Conservation (phyloP, 2,888 invertebrate species). For the Spatulosminthurus flaviceps region DNA sequence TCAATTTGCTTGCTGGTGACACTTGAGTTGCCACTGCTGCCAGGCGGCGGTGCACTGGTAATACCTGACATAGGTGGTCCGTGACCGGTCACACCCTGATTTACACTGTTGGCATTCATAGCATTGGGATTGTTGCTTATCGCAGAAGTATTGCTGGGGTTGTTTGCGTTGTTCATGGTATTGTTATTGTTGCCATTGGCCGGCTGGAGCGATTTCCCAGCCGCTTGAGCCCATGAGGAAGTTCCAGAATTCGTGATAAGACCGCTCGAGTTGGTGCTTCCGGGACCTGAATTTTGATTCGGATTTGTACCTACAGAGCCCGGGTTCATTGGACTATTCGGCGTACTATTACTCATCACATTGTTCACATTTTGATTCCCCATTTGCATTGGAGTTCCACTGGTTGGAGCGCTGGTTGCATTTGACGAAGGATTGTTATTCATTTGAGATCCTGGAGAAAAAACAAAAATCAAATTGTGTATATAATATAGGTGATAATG, state of each 20-base stretch:
- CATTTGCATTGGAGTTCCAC: slow-evolving; percentile 63
- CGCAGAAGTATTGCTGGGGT: slow-evolving; percentile 65
- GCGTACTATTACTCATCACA: slow-evolving; percentile 59
- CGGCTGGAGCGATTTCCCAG: slow-evolving; percentile 68
- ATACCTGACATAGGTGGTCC: slow-evolving; percentile 32
- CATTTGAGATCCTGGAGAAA: slow-evolving; percentile 62
- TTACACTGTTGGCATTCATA: slow-evolving; percentile 30
- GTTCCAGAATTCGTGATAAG: slow-evolving; percentile 60
- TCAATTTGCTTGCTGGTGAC: slow-evolving; percentile 82
- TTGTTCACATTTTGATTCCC: slow-evolving; percentile 60
- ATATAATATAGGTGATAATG: too few species aligned
- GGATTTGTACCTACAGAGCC: slow-evolving; percentile 56
- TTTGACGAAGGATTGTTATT: slow-evolving; percentile 63
- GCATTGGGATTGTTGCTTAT: slow-evolving; percentile 52
- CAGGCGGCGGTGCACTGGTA: slow-evolving; percentile 44
- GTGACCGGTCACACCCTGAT: slow-evolving; percentile 33
- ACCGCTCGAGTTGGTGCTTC: slow-evolving; percentile 58
- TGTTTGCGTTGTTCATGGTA: slow-evolving; percentile 70
- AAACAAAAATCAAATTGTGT: neutral
- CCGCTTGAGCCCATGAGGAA: slow-evolving; percentile 70
- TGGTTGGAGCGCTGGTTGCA: slow-evolving; percentile 61
- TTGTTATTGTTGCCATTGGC: slow-evolving; percentile 67
- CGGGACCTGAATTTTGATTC: slow-evolving; percentile 55
- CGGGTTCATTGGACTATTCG: slow-evolving; percentile 51
- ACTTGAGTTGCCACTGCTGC: slow-evolving; percentile 66